These are phyloP conservation scores for Aphelinus atriplicis DNA, from an alignment of 1,140 invertebrate genomes.

Conservation along the genomic window DNA sequence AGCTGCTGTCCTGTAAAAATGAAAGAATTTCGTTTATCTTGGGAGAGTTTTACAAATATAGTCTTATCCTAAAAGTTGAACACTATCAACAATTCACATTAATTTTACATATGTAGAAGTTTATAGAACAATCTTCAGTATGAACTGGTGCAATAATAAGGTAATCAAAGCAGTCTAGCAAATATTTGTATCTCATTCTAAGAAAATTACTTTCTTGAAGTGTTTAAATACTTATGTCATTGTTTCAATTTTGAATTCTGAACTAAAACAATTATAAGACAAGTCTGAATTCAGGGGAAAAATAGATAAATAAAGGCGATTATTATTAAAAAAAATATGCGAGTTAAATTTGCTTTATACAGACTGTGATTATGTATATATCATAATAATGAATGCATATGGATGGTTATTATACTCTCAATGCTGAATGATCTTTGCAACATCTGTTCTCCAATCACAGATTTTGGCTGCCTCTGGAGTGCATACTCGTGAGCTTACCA, in stretches of 20 bases:
- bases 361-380: slow-evolving; percentile 27
- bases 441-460: neutral
- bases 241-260: neutral
- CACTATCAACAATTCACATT: too few species aligned
- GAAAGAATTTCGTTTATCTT: slow-evolving; percentile 43
- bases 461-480: neutral
- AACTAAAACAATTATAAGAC: slow-evolving; percentile 1
- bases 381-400: neutral
- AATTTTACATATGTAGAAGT: too few species aligned
- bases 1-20: slow-evolving; percentile 58
- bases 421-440: neutral
- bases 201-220: too few species aligned
- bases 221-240: neutral
- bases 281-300: neutral
- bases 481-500: too few species aligned
- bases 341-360: slow-evolving; percentile 21
- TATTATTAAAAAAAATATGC: neutral
- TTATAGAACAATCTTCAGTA: too few species aligned
- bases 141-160: too few species aligned
- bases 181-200: too few species aligned
- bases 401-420: neutral
- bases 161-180: too few species aligned
- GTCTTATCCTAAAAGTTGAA: too few species aligned
- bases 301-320: slow-evolving; percentile 14
- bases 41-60: slow-evolving; percentile 34